These are phyloP conservation scores for Incurvaria masculella DNA, from an alignment of 2,888 invertebrate species.

Conservation along the genomic window DNA sequence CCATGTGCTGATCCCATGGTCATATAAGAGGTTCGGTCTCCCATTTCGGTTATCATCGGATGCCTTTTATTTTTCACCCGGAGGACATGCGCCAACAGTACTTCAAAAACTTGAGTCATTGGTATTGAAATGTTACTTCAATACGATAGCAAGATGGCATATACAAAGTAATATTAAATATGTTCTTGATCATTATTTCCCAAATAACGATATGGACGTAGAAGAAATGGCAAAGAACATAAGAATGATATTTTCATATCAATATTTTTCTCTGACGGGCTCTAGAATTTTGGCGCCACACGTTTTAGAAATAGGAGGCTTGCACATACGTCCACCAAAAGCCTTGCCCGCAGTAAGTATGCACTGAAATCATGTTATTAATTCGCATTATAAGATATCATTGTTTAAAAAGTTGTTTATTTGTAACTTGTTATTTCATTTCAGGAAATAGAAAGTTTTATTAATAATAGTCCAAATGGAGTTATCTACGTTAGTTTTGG, in stretches of 20 bases:
- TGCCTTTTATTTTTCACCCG: slow-evolving; percentile 38
- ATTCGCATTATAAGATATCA: no score
- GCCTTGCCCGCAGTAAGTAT: slow-evolving; percentile 26
- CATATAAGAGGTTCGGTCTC: slow-evolving; percentile 40
- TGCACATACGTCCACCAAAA: slow-evolving; percentile 36
- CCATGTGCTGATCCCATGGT: slow-evolving; percentile 46
- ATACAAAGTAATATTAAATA: slow-evolving; percentile 30
- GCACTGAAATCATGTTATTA: not conserved
- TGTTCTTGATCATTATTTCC: slow-evolving; percentile 34
- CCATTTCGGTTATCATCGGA: slow-evolving; percentile 48
- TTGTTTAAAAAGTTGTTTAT: no score
- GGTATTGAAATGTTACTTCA: slow-evolving; percentile 22
- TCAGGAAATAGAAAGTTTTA: slow-evolving; percentile 57
- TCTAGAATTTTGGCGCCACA: slow-evolving; percentile 49
- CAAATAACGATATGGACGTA: slow-evolving; percentile 40
- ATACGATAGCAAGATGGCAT: slow-evolving; percentile 22
- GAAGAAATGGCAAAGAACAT: slow-evolving; percentile 43
- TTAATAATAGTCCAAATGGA: slow-evolving; percentile 59
- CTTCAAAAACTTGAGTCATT: slow-evolving; percentile 26
- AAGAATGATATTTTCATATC: slow-evolving; percentile 56
- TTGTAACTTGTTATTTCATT: slow-evolving; percentile 17
- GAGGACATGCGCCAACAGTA: slow-evolving; percentile 27
- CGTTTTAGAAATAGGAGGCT: slow-evolving; percentile 59
- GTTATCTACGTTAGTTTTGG: slow-evolving; percentile 73
- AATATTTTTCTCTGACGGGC: slow-evolving; percentile 57